A percentile compares a stretch with the other conserved stretches of the same genome.
These are phyloP conservation scores for Acanthococcus lagerstroemiae DNA, from an alignment of 2,888 invertebrate species.

Conservation along the genomic window DNA sequence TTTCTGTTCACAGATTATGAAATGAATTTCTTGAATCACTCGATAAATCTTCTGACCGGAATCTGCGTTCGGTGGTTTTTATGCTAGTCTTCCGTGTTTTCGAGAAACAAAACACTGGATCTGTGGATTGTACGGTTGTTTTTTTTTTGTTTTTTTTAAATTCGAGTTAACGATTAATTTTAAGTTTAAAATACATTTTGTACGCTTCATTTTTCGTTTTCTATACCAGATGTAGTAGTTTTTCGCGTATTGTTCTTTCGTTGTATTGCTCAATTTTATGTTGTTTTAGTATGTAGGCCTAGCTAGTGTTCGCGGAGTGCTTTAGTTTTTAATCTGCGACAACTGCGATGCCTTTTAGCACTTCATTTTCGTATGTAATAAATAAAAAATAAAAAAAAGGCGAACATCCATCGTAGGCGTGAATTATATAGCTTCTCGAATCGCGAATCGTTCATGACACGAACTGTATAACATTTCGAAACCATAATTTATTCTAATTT, in stretches of 20 bases:
- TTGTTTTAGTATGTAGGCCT: not conserved
- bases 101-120: not conserved
- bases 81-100: conserved; percentile 8
- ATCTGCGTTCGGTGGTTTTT: not conserved
- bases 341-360: too few relatives aligned
- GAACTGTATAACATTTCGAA: too few relatives aligned
- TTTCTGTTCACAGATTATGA: conserved; percentile 4
- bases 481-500: too few relatives aligned
- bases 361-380: too few relatives aligned
- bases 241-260: not conserved
- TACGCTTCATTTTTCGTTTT: not conserved
- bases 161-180: not conserved
- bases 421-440: too few relatives aligned
- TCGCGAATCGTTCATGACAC: too few relatives aligned
- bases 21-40: not conserved
- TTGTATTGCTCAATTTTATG: not conserved
- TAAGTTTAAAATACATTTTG: too few relatives aligned
- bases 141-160: not conserved
- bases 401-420: too few relatives aligned
- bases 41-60: not conserved
- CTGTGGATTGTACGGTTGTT: not conserved
- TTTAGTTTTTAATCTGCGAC: too few relatives aligned
- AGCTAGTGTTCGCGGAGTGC: too few relatives aligned
- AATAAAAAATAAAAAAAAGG: too few relatives aligned
- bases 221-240: not conserved